Evolutionary conservation across 2,888 invertebrate species (phyloP), one percentile per base, ranked within the genome.

Genomic region (Augochlorella aurata): DNA sequence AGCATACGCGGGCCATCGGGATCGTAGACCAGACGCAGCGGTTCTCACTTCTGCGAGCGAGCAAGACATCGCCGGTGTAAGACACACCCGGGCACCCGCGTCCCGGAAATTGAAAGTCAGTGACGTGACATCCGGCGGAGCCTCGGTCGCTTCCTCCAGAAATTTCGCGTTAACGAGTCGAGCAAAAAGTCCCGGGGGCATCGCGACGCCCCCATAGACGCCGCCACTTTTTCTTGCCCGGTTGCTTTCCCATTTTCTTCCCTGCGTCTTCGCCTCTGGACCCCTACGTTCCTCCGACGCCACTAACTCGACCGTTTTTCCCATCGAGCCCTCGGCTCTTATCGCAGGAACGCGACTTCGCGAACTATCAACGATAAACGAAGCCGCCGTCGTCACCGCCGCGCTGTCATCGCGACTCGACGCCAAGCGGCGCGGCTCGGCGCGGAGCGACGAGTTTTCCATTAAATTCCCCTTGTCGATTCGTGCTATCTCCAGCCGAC

Each of bases 81-180:
- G 58, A 54, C 72, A 71, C 21, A 70, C 67, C 74, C 29, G 58
- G 68, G 79, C 77, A 67, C 5, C 70, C 80, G 85, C 85, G 81
- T 73, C 90, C 90, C 91, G 92, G 92, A 92, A 92, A 92, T 92
- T 92, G 92, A 92, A 92, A 91, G 90, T 91, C 91, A 85, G 90
- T 86, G 87, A 89, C 91, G 91, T 91, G 92, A 91, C 89, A 90
- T 91, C 90, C 91, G 89, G 83, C 78, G 82, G 63, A 67, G 69
- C 66, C 77, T 81, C 74, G 78, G 72, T 85, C 86, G 80, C 82
- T 80, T 79, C 87, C 82, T 79, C 74, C 84, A 84, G 85, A 86
- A 86, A 88, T 86, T 88, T 88, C 84, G 81, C 85, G 86, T 89
- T 89, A 89, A 86, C 89, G 83, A 89, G 75, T 73, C 54, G 77